Base-by-base conservation (phyloP, 1,140 invertebrate genomes). In the Halesus radiatus region DNA sequence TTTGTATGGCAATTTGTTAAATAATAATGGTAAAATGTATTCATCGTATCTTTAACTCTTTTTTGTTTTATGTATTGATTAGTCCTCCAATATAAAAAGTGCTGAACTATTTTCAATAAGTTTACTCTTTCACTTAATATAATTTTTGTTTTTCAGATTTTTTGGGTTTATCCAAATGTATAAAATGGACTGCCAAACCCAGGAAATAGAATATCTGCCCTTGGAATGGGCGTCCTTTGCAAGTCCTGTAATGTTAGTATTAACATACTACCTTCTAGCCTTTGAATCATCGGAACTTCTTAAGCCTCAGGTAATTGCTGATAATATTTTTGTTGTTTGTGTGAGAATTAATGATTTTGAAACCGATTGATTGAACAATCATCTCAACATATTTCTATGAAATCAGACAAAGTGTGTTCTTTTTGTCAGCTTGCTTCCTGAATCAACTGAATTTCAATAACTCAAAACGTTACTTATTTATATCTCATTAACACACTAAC, bases 191-290 rank as follows among this genome's bases (percentile, higher is more conserved):
- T 90, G 89, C 80, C 92, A 95, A 85, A 92, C 95, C 0, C 90
- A 94, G 54, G 84, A 91, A 8, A 88, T 94, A 20, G 79, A 91
- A 8, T 93, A 91, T 62, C 85, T 90, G 7, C 83, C 91, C 2
- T 84, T 90, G 3, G 91, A 93, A 70, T 95, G 95, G 94, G 91
- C 92, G 52, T 90, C 91, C 26, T 96, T 94, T 85, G 90, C 94
- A 56, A 94, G 95, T 86, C 94, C 94, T 0, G 89, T 95, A 62
- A 89, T 94, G 15, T 86, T 98, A 70, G 91, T 96, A 32, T 91
- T 93, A 85, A 91, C 95, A 1, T 96, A 95, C 85, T 95, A 93
- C 84, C 88, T 94, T 22, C 86, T 95, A 75, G 93, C 92, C 1
- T 87, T 95, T 83, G 94, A 95, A 85, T 92, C 94, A 0, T 91